phyloP scores from a whole-genome alignment of 1,140 invertebrate species.

The Bombus terrestris region DNA sequence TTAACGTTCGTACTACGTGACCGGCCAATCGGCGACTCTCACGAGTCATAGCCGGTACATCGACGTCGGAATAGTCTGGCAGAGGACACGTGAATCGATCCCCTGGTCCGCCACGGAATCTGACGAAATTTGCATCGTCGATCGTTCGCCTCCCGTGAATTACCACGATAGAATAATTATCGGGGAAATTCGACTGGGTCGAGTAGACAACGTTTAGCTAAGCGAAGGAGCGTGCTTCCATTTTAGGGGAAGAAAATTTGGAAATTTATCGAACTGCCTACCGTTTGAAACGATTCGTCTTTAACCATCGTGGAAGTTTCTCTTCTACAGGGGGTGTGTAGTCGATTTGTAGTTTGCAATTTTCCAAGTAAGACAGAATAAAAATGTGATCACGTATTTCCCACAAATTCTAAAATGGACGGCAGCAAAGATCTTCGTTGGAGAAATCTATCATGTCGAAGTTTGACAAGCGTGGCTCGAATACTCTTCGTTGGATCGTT shows the following conservation, averaged over 20 bases:
- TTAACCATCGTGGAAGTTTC: not conserved
- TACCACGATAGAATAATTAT: conserved; percentile 43
- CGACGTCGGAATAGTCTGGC: conserved; percentile 34
- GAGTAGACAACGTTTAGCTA: too few relatives aligned
- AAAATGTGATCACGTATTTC: not conserved
- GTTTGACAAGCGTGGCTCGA: conserved; percentile 15
- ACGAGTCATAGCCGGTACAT: conserved; percentile 51
- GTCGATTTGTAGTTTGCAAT: not conserved
- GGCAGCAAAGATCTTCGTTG: not conserved
- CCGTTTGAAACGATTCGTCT: not conserved
- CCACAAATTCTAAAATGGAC: not conserved
- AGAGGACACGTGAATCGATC: conserved; percentile 52
- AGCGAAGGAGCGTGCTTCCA: not conserved
- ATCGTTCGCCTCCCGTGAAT: conserved; percentile 33
- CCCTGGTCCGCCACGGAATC: conserved; percentile 10
- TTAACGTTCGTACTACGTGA: conserved; percentile 67
- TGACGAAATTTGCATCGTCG: conserved; percentile 61
- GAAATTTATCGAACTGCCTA: not conserved
- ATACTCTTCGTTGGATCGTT: not conserved
- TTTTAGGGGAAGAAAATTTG: not conserved
- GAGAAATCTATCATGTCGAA: conserved; percentile 6
- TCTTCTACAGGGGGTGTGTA: not conserved
- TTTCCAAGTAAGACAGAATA: not conserved
- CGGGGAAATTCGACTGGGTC: conserved; percentile 5
- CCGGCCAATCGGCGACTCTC: conserved; percentile 60